A percentile compares a stretch with the other conserved stretches of the same genome.
Evolutionary conservation across 1,140 invertebrate species (phyloP).

Genomic region (Drosophila pachea): DNA sequence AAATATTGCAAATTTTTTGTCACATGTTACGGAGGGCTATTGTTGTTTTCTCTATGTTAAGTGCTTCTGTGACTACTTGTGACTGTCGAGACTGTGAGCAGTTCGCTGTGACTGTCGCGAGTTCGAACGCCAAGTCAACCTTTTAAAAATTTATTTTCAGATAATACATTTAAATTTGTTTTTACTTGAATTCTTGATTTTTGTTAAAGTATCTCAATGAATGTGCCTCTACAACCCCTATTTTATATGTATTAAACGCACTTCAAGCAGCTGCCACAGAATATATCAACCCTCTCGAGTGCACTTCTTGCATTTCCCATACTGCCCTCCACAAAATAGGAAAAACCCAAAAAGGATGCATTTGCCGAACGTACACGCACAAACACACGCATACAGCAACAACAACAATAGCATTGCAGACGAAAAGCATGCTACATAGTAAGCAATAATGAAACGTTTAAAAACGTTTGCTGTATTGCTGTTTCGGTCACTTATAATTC

Average conservation of each 20-base stretch:
- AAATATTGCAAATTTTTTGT: too few relatives aligned
- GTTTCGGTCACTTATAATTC: constrained; percentile 52
- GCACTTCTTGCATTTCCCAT: not conserved
- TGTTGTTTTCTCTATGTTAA: not conserved
- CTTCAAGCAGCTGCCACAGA: constrained; percentile 4
- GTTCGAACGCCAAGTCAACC: constrained; percentile 1
- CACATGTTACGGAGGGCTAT: not conserved
- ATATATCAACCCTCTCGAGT: not conserved
- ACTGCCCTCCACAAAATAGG: too few relatives aligned
- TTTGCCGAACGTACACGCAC: constrained; percentile 4
- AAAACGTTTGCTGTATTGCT: constrained; percentile 21
- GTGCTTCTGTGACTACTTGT: not conserved
- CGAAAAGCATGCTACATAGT: constrained; percentile 54
- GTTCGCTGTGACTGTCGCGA: too few relatives aligned
- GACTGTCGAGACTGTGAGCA: not conserved
- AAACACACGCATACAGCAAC: constrained; percentile 13
- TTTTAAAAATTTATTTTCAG: not conserved
- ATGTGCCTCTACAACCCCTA: not conserved
- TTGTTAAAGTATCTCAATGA: not conserved
- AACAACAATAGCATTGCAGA: constrained; percentile 21
- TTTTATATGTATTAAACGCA: not conserved
- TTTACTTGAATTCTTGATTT: not conserved
- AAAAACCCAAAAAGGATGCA: constrained; percentile 24
- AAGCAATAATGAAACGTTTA: constrained; percentile 12
- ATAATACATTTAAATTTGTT: not conserved